phyloP scores from a whole-genome alignment of 2,113 vertebrate species.

The Nyctibius bracteatus region DNA sequence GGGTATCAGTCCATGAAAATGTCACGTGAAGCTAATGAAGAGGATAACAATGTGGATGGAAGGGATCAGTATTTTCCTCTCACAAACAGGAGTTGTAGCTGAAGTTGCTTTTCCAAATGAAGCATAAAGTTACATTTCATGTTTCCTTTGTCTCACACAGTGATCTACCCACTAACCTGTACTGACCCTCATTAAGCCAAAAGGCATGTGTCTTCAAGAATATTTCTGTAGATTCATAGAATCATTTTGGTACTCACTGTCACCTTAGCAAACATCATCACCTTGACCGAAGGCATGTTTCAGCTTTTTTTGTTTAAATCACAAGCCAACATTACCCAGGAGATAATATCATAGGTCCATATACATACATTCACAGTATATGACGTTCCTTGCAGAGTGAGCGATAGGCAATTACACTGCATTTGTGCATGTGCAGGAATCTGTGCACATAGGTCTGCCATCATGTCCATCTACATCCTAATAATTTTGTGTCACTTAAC shows the following conservation, averaged over 20 bases:
- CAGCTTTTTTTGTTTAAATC: neutral
- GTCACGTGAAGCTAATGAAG: neutral
- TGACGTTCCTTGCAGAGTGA: neutral
- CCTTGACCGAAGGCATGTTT: neutral
- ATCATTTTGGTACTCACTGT: no score
- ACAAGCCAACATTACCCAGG: neutral
- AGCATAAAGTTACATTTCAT: neutral
- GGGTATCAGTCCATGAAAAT: neutral
- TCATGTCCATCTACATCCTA: neutral
- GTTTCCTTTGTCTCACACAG: neutral
- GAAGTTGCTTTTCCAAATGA: neutral
- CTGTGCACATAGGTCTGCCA: neutral
- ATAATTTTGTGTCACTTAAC: neutral
- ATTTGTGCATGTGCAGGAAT: neutral
- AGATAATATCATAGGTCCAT: neutral
- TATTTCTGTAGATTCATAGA: no score
- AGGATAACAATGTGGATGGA: neutral
- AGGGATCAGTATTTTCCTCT: neutral
- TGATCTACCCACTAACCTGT: neutral
- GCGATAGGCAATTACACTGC: neutral
- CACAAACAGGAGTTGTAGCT: neutral
- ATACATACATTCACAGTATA: neutral
- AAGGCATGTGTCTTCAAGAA: neutral
- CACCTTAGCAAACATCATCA: neutral
- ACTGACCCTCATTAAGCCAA: accelerated